A percentile compares a stretch with the other conserved stretches of the same genome.
Evolutionary conservation across 2,888 invertebrate genomes (phyloP).

Genomic region (Gastrophysa polygoni): DNA sequence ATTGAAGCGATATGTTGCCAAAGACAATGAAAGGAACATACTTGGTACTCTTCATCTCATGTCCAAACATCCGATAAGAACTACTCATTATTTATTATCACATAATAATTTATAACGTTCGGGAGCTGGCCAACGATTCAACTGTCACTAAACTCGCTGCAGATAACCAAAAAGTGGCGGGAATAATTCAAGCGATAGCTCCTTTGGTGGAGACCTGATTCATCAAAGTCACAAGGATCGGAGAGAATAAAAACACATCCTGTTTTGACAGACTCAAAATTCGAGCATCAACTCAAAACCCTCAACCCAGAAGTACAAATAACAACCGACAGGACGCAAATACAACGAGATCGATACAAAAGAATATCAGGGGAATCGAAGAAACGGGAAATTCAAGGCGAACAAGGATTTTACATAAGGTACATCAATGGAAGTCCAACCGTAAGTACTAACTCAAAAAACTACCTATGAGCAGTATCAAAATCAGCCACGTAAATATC

Average conservation of each 20-base stretch:
- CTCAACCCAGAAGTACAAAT: constrained; percentile 6
- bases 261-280: not conserved
- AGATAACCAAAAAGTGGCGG: constrained; percentile 2
- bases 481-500: constrained; percentile 11
- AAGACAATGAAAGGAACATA: no score
- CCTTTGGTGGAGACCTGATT: not conserved
- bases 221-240: constrained; percentile 8
- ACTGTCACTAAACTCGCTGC: not conserved
- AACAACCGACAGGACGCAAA: constrained; percentile 1
- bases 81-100: no score
- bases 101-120: constrained; percentile 11
- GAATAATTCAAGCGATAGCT: constrained; percentile 5
- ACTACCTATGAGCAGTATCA: not conserved
- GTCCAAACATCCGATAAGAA: no score
- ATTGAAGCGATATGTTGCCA: no score
- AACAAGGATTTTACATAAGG: constrained; percentile 7
- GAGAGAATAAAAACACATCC: not conserved
- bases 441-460: constrained; percentile 11
- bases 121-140: constrained; percentile 1
- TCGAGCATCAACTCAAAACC: not conserved
- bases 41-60: no score
- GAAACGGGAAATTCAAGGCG: constrained; percentile 6
- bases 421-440: constrained; percentile 4
- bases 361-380: constrained; percentile 3
- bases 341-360: constrained; percentile 4